Conservation (phyloP, 1,140 invertebrate genomes). For the Lepeophtheirus salmonis region DNA sequence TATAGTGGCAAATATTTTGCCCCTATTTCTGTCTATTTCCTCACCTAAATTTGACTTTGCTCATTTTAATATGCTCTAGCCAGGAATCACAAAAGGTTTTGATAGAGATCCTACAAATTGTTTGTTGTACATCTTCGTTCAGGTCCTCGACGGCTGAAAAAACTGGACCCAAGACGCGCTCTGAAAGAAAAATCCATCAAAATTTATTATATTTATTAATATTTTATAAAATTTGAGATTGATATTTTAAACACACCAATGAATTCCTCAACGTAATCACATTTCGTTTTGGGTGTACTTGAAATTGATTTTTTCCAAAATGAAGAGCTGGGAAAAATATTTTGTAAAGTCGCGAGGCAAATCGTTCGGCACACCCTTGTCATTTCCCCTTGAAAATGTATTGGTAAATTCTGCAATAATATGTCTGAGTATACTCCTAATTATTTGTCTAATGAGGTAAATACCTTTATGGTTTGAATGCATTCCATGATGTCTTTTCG, state of each 20-base stretch:
- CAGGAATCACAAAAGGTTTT: conserved; percentile 18
- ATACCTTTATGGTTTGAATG: background rate
- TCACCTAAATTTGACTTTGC: conserved; percentile 16
- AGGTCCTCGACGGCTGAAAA: background rate
- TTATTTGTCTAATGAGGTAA: too few species aligned
- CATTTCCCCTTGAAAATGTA: background rate
- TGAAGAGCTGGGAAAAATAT: conserved; percentile 9
- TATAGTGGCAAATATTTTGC: too few species aligned
- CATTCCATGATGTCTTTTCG: conserved; percentile 6
- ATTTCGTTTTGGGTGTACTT: background rate
- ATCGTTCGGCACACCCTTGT: conserved; percentile 13
- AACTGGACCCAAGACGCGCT: conserved; percentile 5
- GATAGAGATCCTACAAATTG: background rate
- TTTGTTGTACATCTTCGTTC: conserved; percentile 5
- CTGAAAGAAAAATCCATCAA: background rate
- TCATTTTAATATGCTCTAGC: conserved; percentile 15
- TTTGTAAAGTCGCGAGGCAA: conserved; percentile 10
- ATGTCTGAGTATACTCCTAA: too few species aligned
- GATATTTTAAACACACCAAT: background rate
- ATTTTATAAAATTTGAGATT: background rate
- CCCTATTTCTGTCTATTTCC: too few species aligned
- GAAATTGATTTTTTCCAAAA: conserved; percentile 10
- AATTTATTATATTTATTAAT: background rate
- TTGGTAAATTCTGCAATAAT: conserved; percentile 1
- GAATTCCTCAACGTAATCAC: conserved; percentile 6